These are phyloP conservation scores for Aspidiotus destructor DNA, from an alignment of 2,888 invertebrate genomes.

Conservation along the genomic window DNA sequence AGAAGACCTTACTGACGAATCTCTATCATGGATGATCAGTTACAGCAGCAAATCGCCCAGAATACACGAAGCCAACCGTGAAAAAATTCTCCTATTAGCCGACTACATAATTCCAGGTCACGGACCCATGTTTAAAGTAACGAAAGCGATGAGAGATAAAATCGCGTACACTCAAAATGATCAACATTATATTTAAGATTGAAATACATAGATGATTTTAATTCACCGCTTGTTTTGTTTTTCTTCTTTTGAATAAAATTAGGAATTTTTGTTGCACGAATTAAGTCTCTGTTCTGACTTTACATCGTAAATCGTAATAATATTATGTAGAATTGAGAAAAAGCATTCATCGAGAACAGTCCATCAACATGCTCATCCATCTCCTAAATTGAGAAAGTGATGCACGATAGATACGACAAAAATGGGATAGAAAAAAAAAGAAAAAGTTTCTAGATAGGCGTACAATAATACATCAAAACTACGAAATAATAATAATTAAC, in stretches of 20 bases:
- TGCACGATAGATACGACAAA: neutral
- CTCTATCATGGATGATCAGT: constrained; percentile 64
- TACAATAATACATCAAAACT: no score
- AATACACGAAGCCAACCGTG: constrained; percentile 59
- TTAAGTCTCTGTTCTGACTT: no score
- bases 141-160: constrained; percentile 26
- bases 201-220: no score
- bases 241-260: no score
- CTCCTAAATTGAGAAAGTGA: neutral
- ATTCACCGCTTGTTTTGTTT: neutral
- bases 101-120: constrained; percentile 87
- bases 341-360: no score
- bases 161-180: constrained; percentile 1
- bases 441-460: no score
- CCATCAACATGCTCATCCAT: no score
- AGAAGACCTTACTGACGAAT: constrained; percentile 64
- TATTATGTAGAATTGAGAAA: no score
- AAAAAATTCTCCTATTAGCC: constrained; percentile 57
- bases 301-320: no score
- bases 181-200: constrained; percentile 30
- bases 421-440: constrained; percentile 8
- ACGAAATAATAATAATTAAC: neutral
- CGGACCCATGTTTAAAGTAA: constrained; percentile 61
- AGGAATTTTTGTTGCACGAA: no score
- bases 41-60: constrained; percentile 62